These are phyloP conservation scores for Helicoverpa zea DNA, from an alignment of 1,140 invertebrate genomes.

Conservation along the genomic window DNA sequence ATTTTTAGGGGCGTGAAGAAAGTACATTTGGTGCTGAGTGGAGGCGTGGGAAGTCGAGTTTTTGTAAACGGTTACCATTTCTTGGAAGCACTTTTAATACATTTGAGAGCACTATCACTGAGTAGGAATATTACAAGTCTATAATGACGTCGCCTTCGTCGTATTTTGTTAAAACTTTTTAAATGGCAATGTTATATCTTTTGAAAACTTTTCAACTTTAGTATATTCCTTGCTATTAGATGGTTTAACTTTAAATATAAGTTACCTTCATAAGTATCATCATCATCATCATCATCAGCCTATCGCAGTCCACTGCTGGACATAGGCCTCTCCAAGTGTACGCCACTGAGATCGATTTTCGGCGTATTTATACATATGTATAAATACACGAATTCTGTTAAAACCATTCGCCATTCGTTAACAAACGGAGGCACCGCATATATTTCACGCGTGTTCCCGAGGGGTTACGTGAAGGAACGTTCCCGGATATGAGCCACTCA, in stretches of 20 bases:
- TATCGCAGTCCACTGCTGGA: no score
- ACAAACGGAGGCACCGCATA: not conserved
- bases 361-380: no score
- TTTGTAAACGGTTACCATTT: constrained; percentile 17
- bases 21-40: constrained; percentile 26
- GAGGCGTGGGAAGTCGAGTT: constrained; percentile 7
- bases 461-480: constrained; percentile 58
- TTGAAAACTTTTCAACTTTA: no score
- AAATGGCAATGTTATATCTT: no score
- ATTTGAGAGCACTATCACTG: not conserved
- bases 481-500: constrained; percentile 64
- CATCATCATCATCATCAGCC: no score
- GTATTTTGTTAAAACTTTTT: not conserved
- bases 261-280: no score
- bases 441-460: constrained; percentile 25
- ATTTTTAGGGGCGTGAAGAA: constrained; percentile 43
- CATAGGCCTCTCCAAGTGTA: no score
- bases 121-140: not conserved
- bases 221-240: no score
- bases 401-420: not conserved
- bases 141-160: not conserved
- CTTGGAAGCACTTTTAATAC: constrained; percentile 28
- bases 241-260: no score
- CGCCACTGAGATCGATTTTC: no score
- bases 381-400: no score